phyloP scores from a whole-genome alignment of 2,888 invertebrate species.

The Sericinus montela region DNA sequence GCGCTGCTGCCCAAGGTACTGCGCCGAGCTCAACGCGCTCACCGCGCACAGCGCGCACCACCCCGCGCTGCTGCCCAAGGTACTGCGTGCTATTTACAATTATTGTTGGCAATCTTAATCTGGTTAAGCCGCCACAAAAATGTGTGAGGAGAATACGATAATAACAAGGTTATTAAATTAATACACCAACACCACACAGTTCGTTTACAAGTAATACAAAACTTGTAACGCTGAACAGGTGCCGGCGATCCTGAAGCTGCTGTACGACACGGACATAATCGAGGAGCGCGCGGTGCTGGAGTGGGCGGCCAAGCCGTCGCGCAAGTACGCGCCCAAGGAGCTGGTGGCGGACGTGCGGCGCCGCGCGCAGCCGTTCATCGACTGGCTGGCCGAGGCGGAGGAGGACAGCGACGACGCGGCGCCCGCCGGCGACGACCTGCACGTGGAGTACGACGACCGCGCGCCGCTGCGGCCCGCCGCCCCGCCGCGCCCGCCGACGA shows the following conservation, averaged over 20 bases:
- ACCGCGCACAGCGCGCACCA: conserved; percentile 83
- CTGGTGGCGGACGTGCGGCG: conserved; percentile 94
- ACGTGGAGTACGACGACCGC: conserved; percentile 88
- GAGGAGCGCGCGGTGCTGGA: conserved; percentile 96
- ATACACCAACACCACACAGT: no score
- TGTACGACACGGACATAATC: conserved; percentile 97
- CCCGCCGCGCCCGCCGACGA: conserved; percentile 72
- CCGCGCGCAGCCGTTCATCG: conserved; percentile 95
- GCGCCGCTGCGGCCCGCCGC: conserved; percentile 80
- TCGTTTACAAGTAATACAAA: no score
- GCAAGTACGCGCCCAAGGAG: conserved; percentile 96
- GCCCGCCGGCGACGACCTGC: conserved; percentile 23
- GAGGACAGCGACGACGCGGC: conserved; percentile 85
- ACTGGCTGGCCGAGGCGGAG: conserved; percentile 98
- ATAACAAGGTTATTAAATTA: no score
- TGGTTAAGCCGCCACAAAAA: no score
- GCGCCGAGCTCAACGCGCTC: conserved; percentile 88
- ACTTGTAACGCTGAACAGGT: conserved; percentile 78
- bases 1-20: conserved; percentile 41
- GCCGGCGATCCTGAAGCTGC: conserved; percentile 91
- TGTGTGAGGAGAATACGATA: no score
- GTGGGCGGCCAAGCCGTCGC: conserved; percentile 97
- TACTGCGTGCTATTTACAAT: no score
- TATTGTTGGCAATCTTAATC: no score
- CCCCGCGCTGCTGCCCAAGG: no score